Base-by-base conservation (phyloP, 2,113 vertebrate genomes). In the Macrotis lagotis region DNA sequence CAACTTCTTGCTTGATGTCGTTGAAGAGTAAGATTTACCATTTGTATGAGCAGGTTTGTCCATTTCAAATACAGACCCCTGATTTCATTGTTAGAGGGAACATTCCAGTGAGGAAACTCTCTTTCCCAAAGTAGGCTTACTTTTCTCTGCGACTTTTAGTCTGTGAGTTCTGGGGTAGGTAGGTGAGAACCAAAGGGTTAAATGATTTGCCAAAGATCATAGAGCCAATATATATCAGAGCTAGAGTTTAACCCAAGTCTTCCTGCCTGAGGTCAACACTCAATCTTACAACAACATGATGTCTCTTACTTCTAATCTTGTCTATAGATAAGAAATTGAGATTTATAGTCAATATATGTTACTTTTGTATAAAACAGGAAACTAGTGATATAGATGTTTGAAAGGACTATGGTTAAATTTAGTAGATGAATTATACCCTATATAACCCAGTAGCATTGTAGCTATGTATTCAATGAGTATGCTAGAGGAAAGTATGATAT, bases 341-440 rank as follows among this genome's bases (percentile, higher is more conserved):
- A 50, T 92, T 93, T 24, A 0, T 48, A 48, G 90, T 50, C 14
- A 24, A 47, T n/a, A 24, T 44, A 51, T 83, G 24, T 52, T 37
- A 31, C 16, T 95, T 0, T n/a, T n/a, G 31, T 28, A 50, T 16
- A n/a, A 26, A 37, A 2, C 49, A 48, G 22, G 47, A 51, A 25
- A 14, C 53, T 55, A 94, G 22, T 3, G 14, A 6, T 89, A 8
- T 0, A 44, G 14, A 51, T 92, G 31, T 22, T 96, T 95, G 47
- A 26, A 97, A 66, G 49, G 37, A 94, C 0, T 12, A 55, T n/a
- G 9, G 37, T n/a, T 94, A 31, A 55, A 31, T 91, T 93, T 88
- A 90, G 49, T 94, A 91, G 59, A 74, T 44, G 89, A 10, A 1
- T 91, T 95, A 50, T 91, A 4, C 66, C 89, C 74, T 55, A n/a